Conservation (phyloP, 2,888 invertebrate species). For the Amphipoea lucens region DNA sequence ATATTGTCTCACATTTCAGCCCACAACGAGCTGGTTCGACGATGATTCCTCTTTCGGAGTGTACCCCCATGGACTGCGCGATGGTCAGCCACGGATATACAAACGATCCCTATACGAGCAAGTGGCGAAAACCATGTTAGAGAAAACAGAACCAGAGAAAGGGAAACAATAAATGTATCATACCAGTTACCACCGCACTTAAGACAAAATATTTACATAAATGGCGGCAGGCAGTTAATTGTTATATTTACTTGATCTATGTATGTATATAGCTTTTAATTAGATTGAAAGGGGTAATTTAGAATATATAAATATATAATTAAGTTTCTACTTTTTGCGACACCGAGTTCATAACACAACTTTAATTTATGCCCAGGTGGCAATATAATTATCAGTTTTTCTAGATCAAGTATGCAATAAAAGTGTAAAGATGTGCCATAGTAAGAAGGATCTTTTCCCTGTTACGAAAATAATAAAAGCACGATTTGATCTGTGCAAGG, state of each 20-base stretch:
- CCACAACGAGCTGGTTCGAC: slow-evolving; percentile 84
- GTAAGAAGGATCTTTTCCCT: not conserved
- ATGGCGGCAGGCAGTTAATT: slow-evolving; percentile 44
- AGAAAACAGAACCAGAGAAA: slow-evolving; percentile 71
- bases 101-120: slow-evolving; percentile 85
- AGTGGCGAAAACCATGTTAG: slow-evolving; percentile 79
- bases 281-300: slow-evolving; percentile 42
- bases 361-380: slow-evolving; percentile 4
- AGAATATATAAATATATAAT: slow-evolving; percentile 9
- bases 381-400: not conserved
- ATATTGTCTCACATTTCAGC: slow-evolving; percentile 73
- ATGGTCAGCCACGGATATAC: slow-evolving; percentile 85
- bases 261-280: slow-evolving; percentile 56
- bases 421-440: slow-evolving; percentile 50
- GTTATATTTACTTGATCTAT: slow-evolving; percentile 39
- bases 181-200: not conserved
- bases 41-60: slow-evolving; percentile 78
- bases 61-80: slow-evolving; percentile 76
- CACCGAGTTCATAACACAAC: slow-evolving; percentile 1
- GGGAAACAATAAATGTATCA: slow-evolving; percentile 65
- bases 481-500: slow-evolving; percentile 27
- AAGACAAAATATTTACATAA: slow-evolving; percentile 10
- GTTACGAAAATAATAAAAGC: not conserved
- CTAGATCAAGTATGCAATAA: slow-evolving; percentile 4
- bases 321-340: slow-evolving; percentile 12